Base-by-base conservation (phyloP, 2,888 invertebrate species). In the Chrysomela aeneicollis region DNA sequence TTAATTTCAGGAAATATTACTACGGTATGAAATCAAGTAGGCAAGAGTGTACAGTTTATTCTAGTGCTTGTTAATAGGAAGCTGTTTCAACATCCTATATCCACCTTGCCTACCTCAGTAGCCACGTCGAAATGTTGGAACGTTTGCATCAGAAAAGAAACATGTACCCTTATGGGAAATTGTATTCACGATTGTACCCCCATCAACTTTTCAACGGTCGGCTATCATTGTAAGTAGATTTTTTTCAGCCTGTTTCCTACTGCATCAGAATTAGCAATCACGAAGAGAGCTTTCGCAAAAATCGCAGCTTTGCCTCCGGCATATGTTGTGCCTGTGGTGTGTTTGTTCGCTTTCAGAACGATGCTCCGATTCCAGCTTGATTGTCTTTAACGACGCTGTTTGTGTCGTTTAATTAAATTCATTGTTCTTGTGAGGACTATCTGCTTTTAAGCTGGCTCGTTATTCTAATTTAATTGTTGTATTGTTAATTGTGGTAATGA, bases 351-450 rank as follows among this genome's bases (percentile, higher is more conserved):
- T 57, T 46, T n/a, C 21, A 57, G 17, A 57, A 57, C 26, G 26
- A 47, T 57, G 22, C 26, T 26, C 30, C 21, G 21, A 57, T 57
- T 64, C 73, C 71, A 66, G 67, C 72, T 69, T 71, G 70, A 74
- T 73, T 73, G 73, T 73, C 73, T 72, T 72, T 74, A 76, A 76
- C 74, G 74, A 74, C 66, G 73, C 74, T 73, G 76, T 73, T 76
- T 76, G 74, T 74, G 74, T 76, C 74, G 72, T 74, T 73, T 75
- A 75, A 76, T 75, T 76, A 75, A 76, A 75, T 71, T 72, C 71
- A 71, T 75, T 73, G 74, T 76, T 74, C 72, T 72, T 69, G 70
- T 72, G 70, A 67, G 67, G 73, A 69, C 67, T 70, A 68, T 62
- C 67, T 66, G 69, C 71, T 68, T 64, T 66, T 66, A 70, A 71